Evolutionary conservation across 2,113 vertebrate species (phyloP).

Genomic region (Tauraco erythrolophus): DNA sequence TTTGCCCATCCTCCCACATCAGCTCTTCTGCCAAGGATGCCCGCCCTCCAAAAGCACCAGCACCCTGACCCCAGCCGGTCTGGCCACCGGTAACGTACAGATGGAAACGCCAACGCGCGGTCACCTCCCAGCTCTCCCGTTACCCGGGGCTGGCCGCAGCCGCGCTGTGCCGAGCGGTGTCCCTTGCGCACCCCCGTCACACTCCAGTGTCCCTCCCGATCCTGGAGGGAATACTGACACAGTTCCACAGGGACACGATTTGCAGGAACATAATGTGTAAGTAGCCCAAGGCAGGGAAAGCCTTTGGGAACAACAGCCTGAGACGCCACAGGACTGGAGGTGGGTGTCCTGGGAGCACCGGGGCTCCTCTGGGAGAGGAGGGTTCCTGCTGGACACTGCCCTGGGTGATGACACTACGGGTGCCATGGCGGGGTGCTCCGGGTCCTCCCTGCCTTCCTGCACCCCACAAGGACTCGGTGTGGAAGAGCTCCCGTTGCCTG

Average conservation of each 20-base stretch:
- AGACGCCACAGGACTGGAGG: too few relatives aligned
- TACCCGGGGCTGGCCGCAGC: neutral
- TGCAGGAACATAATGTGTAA: too few relatives aligned
- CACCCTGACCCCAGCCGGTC: too few relatives aligned
- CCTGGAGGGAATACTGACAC: neutral
- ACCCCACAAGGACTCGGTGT: fast-evolving
- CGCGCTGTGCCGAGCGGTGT: fast-evolving
- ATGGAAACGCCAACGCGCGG: too few relatives aligned
- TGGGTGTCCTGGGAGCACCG: neutral
- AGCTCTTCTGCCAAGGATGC: neutral
- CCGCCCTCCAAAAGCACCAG: neutral
- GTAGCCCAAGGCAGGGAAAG: fast-evolving
- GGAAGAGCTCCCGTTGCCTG: neutral
- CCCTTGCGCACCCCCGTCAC: fast-evolving
- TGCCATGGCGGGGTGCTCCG: fast-evolving
- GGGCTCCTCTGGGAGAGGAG: neutral
- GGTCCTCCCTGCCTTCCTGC: neutral
- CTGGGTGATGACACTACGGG: fast-evolving
- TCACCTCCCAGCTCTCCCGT: neutral
- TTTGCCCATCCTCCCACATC: neutral
- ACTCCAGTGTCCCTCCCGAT: fast-evolving
- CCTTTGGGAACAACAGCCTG: neutral
- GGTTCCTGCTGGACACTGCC: fast-evolving
- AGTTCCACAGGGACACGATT: too few relatives aligned
- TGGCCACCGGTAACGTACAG: too few relatives aligned